These are phyloP conservation scores for Coptodon rendalli DNA, from an alignment of 2,113 vertebrate species.

Conservation along the genomic window DNA sequence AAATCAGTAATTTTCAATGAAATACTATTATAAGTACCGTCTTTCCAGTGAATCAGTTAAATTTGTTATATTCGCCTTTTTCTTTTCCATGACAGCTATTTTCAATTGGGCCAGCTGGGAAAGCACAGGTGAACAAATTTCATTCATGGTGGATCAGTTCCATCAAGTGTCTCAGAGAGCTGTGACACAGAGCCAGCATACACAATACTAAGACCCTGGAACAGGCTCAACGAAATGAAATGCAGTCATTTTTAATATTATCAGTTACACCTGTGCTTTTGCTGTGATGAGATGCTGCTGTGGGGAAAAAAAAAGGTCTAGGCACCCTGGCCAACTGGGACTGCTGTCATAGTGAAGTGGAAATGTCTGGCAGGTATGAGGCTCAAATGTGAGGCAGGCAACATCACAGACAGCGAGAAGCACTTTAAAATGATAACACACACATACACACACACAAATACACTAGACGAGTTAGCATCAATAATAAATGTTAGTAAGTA, in stretches of 20 bases:
- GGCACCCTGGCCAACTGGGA: background rate
- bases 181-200: background rate
- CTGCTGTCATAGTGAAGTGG: background rate
- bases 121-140: background rate
- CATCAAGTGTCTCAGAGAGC: background rate
- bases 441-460: background rate
- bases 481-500: background rate
- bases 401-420: background rate
- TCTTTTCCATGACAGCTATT: background rate
- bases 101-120: background rate
- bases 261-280: background rate
- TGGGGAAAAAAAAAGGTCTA: background rate
- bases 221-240: background rate
- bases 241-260: background rate
- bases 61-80: background rate
- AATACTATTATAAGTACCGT: background rate
- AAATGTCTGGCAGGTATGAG: background rate
- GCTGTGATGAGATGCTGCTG: background rate
- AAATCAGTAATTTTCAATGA: background rate
- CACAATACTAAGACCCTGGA: background rate
- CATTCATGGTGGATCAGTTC: background rate
- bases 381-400: background rate
- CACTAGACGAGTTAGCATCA: background rate
- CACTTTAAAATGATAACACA: background rate
- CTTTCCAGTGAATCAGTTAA: background rate